Conservation (phyloP, 2,113 vertebrate genomes). For the Menura novaehollandiae region DNA sequence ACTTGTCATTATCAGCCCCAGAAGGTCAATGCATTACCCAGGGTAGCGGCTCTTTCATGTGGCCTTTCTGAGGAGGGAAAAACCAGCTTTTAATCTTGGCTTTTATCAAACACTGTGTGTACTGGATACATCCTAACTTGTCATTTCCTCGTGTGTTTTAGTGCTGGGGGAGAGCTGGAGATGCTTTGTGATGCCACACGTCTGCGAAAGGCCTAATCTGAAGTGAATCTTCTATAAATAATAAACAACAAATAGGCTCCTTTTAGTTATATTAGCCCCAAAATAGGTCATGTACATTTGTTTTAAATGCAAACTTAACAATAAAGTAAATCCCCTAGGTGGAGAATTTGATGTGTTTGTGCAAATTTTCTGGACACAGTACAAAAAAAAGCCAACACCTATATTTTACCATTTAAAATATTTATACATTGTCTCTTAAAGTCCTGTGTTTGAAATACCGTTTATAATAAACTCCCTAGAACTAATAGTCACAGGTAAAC, state of each 20-base stretch:
- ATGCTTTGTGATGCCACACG: slow-evolving; percentile 15
- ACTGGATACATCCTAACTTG: slow-evolving; percentile 48
- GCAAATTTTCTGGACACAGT: slow-evolving; percentile 73
- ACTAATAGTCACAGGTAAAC: slow-evolving; percentile 12
- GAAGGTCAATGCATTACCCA: slow-evolving; percentile 39
- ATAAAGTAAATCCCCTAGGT: slow-evolving; percentile 71
- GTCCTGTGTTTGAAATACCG: slow-evolving; percentile 66
- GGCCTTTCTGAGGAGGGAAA: slow-evolving; percentile 46
- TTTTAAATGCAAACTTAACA: slow-evolving; percentile 74
- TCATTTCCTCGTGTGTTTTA: slow-evolving; percentile 36
- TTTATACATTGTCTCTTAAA: slow-evolving; percentile 73
- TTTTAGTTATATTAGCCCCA: slow-evolving; percentile 73
- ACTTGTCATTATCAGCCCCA: slow-evolving; percentile 50
- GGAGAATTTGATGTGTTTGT: slow-evolving; percentile 68
- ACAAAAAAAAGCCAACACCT: slow-evolving; percentile 66
- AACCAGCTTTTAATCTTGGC: slow-evolving; percentile 48
- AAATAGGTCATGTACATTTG: slow-evolving; percentile 71
- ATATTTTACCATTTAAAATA: slow-evolving; percentile 72
- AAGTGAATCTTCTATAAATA: slow-evolving; percentile 78
- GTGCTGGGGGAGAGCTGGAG: slow-evolving; percentile 30
- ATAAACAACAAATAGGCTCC: slow-evolving; percentile 77
- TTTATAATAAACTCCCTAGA: slow-evolving; percentile 67
- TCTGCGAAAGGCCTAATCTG: slow-evolving; percentile 65
- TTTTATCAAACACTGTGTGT: not conserved
- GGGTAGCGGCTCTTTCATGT: slow-evolving; percentile 7